Evolutionary conservation across 2,113 vertebrate genomes (phyloP), one percentile per base, ranked within the genome.

Genomic region (Sinocyclocheilus grahami): DNA sequence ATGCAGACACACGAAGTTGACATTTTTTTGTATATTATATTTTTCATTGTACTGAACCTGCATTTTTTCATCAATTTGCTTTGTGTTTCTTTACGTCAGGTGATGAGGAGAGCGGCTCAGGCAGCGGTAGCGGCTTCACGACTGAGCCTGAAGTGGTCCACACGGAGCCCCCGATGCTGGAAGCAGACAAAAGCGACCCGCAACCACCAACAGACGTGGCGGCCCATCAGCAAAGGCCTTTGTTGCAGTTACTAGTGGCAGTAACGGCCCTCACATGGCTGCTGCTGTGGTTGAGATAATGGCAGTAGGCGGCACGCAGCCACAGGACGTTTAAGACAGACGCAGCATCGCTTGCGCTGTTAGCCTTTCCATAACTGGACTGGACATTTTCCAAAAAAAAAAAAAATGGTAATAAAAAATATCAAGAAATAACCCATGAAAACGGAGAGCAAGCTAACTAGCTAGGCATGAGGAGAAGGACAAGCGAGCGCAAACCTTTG

Each of bases 91-190:
- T 37, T 78, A 78, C 81, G 75, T 24, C 90, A 99, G 98, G 97
- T 87, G 98, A 99, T 0, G 97, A 99, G 90, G 96, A 96, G 86
- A 99, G 98, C 0, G 97, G 95, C 76, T 99, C 97, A 0, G 97
- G 97, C 87, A 99, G 97, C 0, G 97, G 98, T 60, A 98, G 97
- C 0, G 97, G 97, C 78, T 99, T 97, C 91, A 97, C 97, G 10
- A 98, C 97, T 0, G 97, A 99, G 89, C 95, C 96, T 2, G 96
- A 97, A 81, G 96, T 97, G 22, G 62, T 96, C 82, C 96, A 95
- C 86, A 97, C 97, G 0, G 97, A 99, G 87, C 96, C 96, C 1
- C 97, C 97, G 0, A 95, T 95, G 0, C 94, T 96, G 0, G 91
- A 91, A 76, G 96, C 95, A 0, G 96, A 97, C 94, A 94, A 96